Conservation (phyloP, 2,888 invertebrate genomes). For the Electrophaes corylata region DNA sequence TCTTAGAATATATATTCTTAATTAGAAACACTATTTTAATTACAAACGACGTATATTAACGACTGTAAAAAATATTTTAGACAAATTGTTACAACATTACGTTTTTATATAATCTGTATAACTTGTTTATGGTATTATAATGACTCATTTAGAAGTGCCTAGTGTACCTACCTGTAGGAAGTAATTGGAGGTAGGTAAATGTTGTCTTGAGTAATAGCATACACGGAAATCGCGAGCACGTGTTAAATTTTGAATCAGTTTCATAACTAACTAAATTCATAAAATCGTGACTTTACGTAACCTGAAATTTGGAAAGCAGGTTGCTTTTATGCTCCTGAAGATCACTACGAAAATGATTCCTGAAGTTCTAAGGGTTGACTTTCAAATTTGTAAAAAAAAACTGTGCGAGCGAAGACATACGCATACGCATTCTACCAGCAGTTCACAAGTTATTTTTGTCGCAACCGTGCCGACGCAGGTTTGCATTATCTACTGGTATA, state of each 20-base stretch:
- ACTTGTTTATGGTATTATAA: background rate
- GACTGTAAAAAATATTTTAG: slow-evolving; percentile 39
- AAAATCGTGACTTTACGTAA: background rate
- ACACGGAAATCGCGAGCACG: slow-evolving; percentile 41
- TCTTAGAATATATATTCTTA: slow-evolving; percentile 49
- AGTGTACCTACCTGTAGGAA: background rate
- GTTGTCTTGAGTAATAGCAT: slow-evolving; percentile 19
- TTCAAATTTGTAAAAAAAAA: background rate
- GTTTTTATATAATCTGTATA: too few species aligned
- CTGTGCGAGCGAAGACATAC: background rate
- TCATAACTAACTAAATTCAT: slow-evolving; percentile 17
- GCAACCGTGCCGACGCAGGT: background rate
- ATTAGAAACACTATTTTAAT: slow-evolving; percentile 21
- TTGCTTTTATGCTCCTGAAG: background rate
- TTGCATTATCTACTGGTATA: slow-evolving; percentile 7
- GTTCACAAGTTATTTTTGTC: background rate
- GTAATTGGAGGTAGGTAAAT: background rate
- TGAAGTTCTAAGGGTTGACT: background rate
- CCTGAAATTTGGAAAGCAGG: background rate
- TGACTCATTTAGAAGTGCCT: background rate
- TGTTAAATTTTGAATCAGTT: slow-evolving; percentile 51
- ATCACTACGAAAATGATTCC: background rate
- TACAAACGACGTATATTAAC: slow-evolving; percentile 58
- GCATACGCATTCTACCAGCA: background rate
- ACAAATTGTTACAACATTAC: slow-evolving; percentile 1